Evolutionary conservation across 2,797 vertebrate species (phyloP), one percentile per base, ranked within the genome.

Genomic region (Microctenopoma steveboyesi): DNA sequence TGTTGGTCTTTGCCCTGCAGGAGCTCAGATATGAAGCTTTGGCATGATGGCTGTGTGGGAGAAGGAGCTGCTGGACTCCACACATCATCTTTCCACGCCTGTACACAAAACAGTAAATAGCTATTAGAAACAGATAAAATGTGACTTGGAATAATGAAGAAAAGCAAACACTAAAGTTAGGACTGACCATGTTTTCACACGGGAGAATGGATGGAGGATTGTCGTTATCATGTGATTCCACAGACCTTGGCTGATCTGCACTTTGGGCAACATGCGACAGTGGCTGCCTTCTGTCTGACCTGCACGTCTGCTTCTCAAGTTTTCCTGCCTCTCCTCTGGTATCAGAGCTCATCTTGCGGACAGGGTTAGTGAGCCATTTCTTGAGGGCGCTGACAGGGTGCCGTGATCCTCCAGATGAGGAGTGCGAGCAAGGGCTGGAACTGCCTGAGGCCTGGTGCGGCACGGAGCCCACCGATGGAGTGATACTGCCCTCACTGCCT

Each of bases 351-450:
- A 92, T 85, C 76, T 94, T 96, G 68, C 94, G 94, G 53, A 94
- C 90, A 0, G 94, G 96, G 61, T 88, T 95, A 88, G 93, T 95
- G 82, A 97, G 92, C 96, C 96, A 97, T 84, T 94, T 95, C 87
- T 95, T 96, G 61, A 96, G 88, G 76, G 95, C 90, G 56, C 93
- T 94, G 80, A 95, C 87, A 1, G 95, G 94, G 76, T 90, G 93
- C 46, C 91, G 93, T n/a, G 94, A 86, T 54, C 90, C 91, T 30
- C 92, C 94, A n/a, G 90, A 81, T 1, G 87, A 74, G 27, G 87
- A 75, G 49, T 82, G 90, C 7, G 94, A 94, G 82, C 93, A 89
- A 71, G 93, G 94, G 35, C 93, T 93, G 63, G 94, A 95, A 86
- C 91, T 91, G 70, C 90, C 92, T 2, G 94, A 94, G 61, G 94